A percentile compares a stretch with the other conserved stretches of the same genome.
phyloP scores from a whole-genome alignment of 1,140 invertebrate genomes.

The Lepidurus packardi region DNA sequence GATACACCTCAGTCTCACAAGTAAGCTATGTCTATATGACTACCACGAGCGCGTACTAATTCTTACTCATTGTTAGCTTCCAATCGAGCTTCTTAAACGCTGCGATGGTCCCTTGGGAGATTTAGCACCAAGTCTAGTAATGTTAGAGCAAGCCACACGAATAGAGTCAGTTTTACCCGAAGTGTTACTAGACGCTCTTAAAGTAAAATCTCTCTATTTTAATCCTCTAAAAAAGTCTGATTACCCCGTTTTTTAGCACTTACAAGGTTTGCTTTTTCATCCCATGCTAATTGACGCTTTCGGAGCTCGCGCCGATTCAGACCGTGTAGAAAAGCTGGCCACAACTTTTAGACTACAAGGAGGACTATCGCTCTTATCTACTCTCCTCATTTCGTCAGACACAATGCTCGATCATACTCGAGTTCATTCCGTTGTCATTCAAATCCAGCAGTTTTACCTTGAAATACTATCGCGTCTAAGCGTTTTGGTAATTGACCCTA shows the following conservation, averaged over 20 bases:
- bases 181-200: not conserved
- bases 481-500: not conserved
- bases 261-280: not conserved
- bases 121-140: not conserved
- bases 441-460: conserved; percentile 29
- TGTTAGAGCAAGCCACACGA: conserved; percentile 8
- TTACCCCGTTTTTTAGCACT: not conserved
- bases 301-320: not conserved
- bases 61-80: not conserved
- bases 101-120: conserved; percentile 16
- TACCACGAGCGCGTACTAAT: not conserved
- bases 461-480: conserved; percentile 27
- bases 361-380: conserved; percentile 24
- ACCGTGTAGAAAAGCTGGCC: conserved; percentile 23
- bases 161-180: not conserved
- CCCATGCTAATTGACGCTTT: not conserved
- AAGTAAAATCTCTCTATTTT: not conserved
- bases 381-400: conserved; percentile 27
- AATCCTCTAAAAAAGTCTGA: not conserved
- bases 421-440: conserved; percentile 20
- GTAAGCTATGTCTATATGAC: not conserved
- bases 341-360: conserved; percentile 28
- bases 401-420: not conserved
- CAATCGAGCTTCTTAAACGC: conserved; percentile 5
- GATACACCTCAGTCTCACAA: not conserved